Conservation (phyloP, 2,113 vertebrate genomes). For the Catharus bicknelli region DNA sequence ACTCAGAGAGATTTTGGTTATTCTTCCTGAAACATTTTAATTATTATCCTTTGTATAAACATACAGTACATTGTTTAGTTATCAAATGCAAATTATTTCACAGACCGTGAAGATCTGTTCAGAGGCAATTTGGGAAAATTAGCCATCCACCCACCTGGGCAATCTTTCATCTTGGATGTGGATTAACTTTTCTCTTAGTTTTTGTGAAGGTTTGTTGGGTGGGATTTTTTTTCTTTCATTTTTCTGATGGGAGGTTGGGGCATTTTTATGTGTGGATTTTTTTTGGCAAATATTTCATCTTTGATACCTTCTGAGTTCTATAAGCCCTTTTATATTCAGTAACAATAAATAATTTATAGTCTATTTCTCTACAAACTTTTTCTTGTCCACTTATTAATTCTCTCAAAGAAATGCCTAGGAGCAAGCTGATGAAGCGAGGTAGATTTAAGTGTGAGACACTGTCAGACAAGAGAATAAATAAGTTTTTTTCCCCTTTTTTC, state of each 20-base stretch:
- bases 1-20: not conserved
- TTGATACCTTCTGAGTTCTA: not conserved
- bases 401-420: slow-evolving; percentile 18
- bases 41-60: not conserved
- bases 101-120: not conserved
- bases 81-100: not conserved
- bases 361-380: not conserved
- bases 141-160: not conserved
- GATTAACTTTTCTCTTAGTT: not conserved
- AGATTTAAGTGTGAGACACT: not conserved
- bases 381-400: not conserved
- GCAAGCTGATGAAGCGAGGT: not conserved
- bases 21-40: not conserved
- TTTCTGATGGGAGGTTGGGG: accelerated
- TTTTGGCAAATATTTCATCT: not conserved
- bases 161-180: not conserved
- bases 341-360: not conserved
- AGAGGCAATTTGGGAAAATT: not conserved
- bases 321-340: not conserved
- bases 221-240: accelerated
- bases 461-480: slow-evolving; percentile 6
- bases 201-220: not conserved
- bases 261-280: accelerated
- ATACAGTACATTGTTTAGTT: not conserved
- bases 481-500: accelerated